Conservation (phyloP, 1,140 invertebrate genomes). For the Habropoda laboriosa region DNA sequence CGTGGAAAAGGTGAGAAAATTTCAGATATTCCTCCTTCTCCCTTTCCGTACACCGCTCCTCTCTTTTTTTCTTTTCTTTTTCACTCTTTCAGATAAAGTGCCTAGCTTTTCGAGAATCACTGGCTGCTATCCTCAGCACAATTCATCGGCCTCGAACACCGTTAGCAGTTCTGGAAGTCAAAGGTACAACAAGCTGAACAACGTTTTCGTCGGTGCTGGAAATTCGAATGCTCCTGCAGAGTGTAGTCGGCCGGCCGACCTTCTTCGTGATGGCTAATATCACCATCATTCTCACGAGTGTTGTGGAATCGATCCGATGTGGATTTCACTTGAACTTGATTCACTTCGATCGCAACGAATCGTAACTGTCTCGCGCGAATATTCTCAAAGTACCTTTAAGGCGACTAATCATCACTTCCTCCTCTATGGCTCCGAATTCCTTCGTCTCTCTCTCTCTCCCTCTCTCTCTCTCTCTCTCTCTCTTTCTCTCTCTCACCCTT, state of each 20-base stretch:
- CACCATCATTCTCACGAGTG: neutral
- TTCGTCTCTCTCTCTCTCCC: neutral
- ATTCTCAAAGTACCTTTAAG: neutral
- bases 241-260: constrained; percentile 74
- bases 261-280: constrained; percentile 77
- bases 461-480: neutral
- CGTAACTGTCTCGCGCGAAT: constrained; percentile 9
- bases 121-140: constrained; percentile 75
- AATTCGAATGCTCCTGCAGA: constrained; percentile 73
- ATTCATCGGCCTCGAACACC: constrained; percentile 78
- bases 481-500: neutral
- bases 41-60: neutral
- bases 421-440: neutral
- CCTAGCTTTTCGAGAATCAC: constrained; percentile 76
- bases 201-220: constrained; percentile 72
- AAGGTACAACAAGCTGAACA: constrained; percentile 80
- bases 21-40: neutral
- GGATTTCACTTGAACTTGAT: constrained; percentile 16
- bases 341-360: constrained; percentile 65
- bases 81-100: constrained; percentile 77
- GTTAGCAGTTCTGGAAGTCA: constrained; percentile 80
- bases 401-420: neutral
- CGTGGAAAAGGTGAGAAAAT: constrained; percentile 76
- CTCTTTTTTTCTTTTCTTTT: neutral
- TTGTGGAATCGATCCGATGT: neutral